These are phyloP conservation scores for Eriosoma lanigerum DNA, from an alignment of 1,140 invertebrate genomes.

Conservation along the genomic window DNA sequence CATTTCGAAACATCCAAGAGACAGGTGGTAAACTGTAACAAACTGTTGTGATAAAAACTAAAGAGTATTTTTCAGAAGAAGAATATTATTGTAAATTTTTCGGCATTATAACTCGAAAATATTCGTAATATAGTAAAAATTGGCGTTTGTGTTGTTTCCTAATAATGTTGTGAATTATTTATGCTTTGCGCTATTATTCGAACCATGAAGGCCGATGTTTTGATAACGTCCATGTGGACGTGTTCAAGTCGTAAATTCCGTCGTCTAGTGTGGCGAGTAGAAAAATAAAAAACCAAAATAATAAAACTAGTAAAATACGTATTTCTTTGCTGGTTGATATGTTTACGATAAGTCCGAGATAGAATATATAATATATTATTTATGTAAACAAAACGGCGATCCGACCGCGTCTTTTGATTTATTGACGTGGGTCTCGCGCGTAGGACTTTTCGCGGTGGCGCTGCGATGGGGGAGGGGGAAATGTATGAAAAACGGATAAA, in stretches of 20 bases:
- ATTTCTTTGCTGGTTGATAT: conserved; percentile 34
- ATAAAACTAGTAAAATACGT: conserved; percentile 32
- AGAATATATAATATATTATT: conserved; percentile 42
- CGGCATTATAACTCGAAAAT: too few species aligned
- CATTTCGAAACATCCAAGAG: too few species aligned
- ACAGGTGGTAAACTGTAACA: too few species aligned
- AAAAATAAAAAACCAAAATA: too few species aligned
- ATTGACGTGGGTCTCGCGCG: conserved; percentile 47
- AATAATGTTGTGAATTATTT: background rate
- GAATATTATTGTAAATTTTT: too few species aligned
- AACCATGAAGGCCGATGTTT: background rate
- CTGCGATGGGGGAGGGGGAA: background rate
- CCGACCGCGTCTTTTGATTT: conserved; percentile 44
- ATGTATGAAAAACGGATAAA: conserved; percentile 7
- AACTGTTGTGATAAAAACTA: too few species aligned
- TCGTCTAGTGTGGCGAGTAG: background rate
- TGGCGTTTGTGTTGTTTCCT: background rate
- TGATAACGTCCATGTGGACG: background rate
- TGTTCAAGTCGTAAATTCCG: conserved; percentile 6
- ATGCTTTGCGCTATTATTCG: background rate
- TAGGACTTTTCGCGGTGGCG: conserved; percentile 14
- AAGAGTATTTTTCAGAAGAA: too few species aligned
- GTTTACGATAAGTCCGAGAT: conserved; percentile 46
- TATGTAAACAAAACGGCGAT: conserved; percentile 52
- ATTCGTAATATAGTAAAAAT: too few species aligned